Evolutionary conservation across 1,140 invertebrate genomes (phyloP).

Genomic region (Adoxophyes honmai): DNA sequence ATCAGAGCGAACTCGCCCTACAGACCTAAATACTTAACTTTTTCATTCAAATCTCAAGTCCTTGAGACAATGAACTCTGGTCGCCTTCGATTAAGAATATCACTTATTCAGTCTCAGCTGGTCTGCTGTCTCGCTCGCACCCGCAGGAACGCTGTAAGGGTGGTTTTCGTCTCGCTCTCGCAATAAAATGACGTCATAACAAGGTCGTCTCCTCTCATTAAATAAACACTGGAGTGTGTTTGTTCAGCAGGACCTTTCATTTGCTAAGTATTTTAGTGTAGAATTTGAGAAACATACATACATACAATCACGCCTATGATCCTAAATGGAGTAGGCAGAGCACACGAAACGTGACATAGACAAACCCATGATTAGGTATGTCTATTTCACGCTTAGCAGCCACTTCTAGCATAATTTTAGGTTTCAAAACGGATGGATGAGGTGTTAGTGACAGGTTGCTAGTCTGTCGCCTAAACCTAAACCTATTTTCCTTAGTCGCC

Average conservation of each 20-base stretch:
- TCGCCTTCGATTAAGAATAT: slow-evolving; percentile 49
- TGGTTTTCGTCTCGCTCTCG: slow-evolving; percentile 40
- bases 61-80: slow-evolving; percentile 26
- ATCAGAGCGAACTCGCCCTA: no score
- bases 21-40: no score
- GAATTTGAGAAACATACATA: neutral
- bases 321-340: no score
- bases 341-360: no score
- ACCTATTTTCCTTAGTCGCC: no score
- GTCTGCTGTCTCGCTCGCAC: slow-evolving; percentile 32
- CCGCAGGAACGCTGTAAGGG: slow-evolving; percentile 22
- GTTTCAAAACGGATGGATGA: no score
- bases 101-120: slow-evolving; percentile 64
- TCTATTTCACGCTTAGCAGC: no score
- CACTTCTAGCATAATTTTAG: no score
- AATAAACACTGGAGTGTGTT: slow-evolving; percentile 64
- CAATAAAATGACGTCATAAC: slow-evolving; percentile 68
- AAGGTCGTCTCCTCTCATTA: slow-evolving; percentile 74
- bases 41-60: slow-evolving; percentile 11
- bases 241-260: slow-evolving; percentile 21
- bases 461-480: no score
- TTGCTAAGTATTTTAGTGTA: neutral
- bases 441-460: no score
- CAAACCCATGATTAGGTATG: no score
- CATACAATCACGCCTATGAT: neutral